Evolutionary conservation across 2,113 vertebrate genomes (phyloP).

Genomic region (Oncorhynchus kisutch): DNA sequence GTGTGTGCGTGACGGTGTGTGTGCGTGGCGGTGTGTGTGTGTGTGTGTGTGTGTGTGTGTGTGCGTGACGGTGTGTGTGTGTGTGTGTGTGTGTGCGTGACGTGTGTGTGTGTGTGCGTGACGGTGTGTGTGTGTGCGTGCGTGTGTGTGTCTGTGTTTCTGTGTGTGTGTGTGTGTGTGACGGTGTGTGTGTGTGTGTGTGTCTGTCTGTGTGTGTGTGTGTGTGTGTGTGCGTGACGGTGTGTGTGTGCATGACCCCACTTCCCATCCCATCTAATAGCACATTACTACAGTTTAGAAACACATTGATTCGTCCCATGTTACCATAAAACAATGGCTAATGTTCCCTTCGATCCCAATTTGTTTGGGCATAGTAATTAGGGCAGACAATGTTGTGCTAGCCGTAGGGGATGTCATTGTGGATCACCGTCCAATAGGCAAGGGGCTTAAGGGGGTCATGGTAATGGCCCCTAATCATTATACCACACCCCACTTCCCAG

Average conservation of each 20-base stretch:
- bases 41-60: neutral
- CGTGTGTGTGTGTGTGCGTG: slow-evolving; percentile 10
- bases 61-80: neutral
- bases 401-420: slow-evolving; percentile 58
- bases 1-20: slow-evolving; percentile 2
- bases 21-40: too few species aligned
- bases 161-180: slow-evolving; percentile 10
- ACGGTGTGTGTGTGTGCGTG: neutral
- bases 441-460: too few species aligned
- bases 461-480: too few species aligned
- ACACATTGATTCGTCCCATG: slow-evolving; percentile 53
- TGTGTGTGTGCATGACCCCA: neutral
- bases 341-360: slow-evolving; percentile 41
- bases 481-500: too few species aligned
- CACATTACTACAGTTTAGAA: slow-evolving; percentile 55
- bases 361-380: slow-evolving; percentile 55
- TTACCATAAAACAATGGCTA: slow-evolving; percentile 43
- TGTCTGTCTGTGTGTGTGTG: slow-evolving; percentile 4
- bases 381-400: slow-evolving; percentile 53
- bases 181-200: neutral
- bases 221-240: neutral
- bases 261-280: slow-evolving; percentile 33
- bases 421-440: slow-evolving; percentile 1
- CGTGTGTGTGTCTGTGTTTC: too few species aligned
- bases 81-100: neutral